Evolutionary conservation across 1,140 invertebrate genomes (phyloP).

Genomic region (Contarinia nasturtii): DNA sequence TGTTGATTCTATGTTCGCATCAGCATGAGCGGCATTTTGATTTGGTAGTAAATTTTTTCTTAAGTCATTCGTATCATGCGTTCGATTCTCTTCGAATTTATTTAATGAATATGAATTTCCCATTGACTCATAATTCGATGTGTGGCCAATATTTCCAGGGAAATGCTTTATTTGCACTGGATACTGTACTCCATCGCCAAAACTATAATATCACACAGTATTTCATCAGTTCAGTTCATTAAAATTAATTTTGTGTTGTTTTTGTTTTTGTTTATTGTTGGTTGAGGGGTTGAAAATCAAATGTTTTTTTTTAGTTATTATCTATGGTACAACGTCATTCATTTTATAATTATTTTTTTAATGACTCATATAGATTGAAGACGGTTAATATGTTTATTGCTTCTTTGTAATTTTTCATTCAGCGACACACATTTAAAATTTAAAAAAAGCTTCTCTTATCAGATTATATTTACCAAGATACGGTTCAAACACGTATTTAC

Average conservation of each 20-base stretch:
- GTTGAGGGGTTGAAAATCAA: too few relatives aligned
- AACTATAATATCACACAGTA: slow-evolving; percentile 41
- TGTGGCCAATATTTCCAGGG: slow-evolving; percentile 10
- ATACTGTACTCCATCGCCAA: slow-evolving; percentile 72
- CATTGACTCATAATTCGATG: slow-evolving; percentile 67
- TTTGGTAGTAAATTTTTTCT: background rate
- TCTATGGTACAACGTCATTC: too few relatives aligned
- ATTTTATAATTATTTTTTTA: too few relatives aligned
- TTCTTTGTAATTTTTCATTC: too few relatives aligned
- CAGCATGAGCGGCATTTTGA: background rate
- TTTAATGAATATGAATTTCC: background rate
- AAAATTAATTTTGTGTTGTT: slow-evolving; percentile 7
- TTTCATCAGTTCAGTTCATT: slow-evolving; percentile 9
- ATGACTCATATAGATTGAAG: too few relatives aligned
- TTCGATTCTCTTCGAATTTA: background rate
- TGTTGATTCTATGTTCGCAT: background rate
- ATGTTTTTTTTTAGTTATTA: too few relatives aligned
- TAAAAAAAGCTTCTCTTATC: too few relatives aligned
- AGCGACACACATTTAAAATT: too few relatives aligned
- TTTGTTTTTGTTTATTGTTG: too few relatives aligned
- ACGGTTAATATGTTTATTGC: too few relatives aligned
- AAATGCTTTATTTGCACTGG: slow-evolving; percentile 57
- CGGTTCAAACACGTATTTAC: slow-evolving; percentile 13
- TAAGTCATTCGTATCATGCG: background rate
- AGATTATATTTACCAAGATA: too few relatives aligned